phyloP scores from a whole-genome alignment of 2,113 vertebrate genomes.

The Cathartes aura region DNA sequence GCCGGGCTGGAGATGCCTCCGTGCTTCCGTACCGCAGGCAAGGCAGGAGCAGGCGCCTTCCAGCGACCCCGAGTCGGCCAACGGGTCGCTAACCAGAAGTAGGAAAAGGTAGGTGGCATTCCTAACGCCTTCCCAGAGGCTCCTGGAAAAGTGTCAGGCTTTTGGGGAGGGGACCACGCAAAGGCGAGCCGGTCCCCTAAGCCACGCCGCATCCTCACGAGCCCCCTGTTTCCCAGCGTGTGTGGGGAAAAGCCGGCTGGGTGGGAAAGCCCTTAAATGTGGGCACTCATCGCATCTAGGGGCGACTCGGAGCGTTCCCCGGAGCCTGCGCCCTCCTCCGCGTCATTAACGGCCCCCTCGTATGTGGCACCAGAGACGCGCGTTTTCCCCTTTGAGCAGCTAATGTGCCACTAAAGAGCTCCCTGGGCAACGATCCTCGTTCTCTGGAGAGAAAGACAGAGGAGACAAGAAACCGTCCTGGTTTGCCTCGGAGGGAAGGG shows the following conservation, averaged over 20 bases:
- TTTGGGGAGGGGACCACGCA: not conserved
- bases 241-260: not conserved
- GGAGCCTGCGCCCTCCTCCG: too few species aligned
- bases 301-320: accelerated
- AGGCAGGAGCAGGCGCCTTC: not conserved
- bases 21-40: accelerated
- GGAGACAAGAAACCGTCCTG: not conserved
- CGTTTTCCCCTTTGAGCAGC: not conserved
- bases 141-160: accelerated
- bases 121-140: accelerated
- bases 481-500: not conserved
- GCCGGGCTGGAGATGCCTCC: not conserved
- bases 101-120: not conserved
- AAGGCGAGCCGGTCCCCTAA: not conserved
- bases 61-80: accelerated
- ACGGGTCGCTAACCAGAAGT: accelerated
- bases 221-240: accelerated
- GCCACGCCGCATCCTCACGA: accelerated
- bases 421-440: not conserved
- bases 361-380: too few species aligned
- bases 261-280: not conserved
- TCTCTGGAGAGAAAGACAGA: not conserved
- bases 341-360: not conserved
- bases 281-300: too few species aligned
- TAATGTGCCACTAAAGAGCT: not conserved